These are phyloP conservation scores for Phyllotreta striolata DNA, from an alignment of 2,888 invertebrate genomes.

Conservation along the genomic window DNA sequence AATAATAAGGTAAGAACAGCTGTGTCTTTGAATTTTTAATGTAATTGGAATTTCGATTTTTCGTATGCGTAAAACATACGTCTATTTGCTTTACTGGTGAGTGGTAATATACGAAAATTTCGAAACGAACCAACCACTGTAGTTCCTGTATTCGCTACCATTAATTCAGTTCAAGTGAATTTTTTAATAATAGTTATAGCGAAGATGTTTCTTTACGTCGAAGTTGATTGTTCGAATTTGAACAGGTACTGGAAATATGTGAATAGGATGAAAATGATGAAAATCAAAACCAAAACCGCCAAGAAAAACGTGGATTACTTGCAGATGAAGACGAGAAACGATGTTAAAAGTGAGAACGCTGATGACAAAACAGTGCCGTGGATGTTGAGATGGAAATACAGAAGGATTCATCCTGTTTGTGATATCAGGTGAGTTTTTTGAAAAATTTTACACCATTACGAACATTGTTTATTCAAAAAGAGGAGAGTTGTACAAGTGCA, in stretches of 20 bases:
- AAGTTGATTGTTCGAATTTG: slow-evolving; percentile 21
- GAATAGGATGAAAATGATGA: slow-evolving; percentile 41
- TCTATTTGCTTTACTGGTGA: slow-evolving; percentile 4
- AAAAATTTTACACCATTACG: neutral
- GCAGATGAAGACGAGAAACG: neutral
- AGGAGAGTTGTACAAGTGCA: neutral
- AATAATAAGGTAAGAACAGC: slow-evolving; percentile 3
- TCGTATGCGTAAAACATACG: slow-evolving; percentile 5
- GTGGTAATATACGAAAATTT: slow-evolving; percentile 10
- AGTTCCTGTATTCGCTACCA: slow-evolving; percentile 24
- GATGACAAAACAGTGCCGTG: slow-evolving; percentile 31
- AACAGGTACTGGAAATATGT: slow-evolving; percentile 40
- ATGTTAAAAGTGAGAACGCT: slow-evolving; percentile 26
- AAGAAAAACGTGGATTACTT: slow-evolving; percentile 7
- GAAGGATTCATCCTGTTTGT: slow-evolving; percentile 37
- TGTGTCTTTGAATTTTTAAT: slow-evolving; percentile 5
- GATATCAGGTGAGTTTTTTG: slow-evolving; percentile 38
- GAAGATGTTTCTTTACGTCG: slow-evolving; percentile 12
- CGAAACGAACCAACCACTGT: slow-evolving; percentile 27
- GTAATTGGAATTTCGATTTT: slow-evolving; percentile 8
- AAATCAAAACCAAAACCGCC: slow-evolving; percentile 37
- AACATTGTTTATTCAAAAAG: neutral
- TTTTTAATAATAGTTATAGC: neutral
- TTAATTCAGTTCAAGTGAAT: slow-evolving; percentile 14
- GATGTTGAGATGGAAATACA: slow-evolving; percentile 39